phyloP scores from a whole-genome alignment of 2,113 vertebrate genomes.

The Phycodurus eques region DNA sequence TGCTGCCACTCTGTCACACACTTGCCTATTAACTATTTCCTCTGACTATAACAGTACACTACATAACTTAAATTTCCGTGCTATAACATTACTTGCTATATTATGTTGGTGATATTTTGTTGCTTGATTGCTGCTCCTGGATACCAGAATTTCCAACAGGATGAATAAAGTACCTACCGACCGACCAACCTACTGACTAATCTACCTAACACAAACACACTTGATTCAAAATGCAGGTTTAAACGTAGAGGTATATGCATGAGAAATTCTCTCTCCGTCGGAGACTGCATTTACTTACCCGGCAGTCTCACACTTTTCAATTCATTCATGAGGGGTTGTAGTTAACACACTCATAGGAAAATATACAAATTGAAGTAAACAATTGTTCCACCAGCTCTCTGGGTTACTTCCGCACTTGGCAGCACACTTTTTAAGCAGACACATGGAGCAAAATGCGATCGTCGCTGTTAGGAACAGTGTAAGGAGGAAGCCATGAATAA shows the following conservation, averaged over 20 bases:
- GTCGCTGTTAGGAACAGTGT: conserved; percentile 52
- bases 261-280: conserved; percentile 16
- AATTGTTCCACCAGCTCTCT: conserved; percentile 52
- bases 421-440: conserved; percentile 37
- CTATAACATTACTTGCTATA: too few relatives aligned
- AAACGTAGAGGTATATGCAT: conserved; percentile 14
- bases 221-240: not conserved
- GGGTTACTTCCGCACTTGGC: conserved; percentile 24
- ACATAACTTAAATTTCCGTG: too few relatives aligned
- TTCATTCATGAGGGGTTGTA: conserved; percentile 23
- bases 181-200: too few relatives aligned
- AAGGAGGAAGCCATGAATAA: conserved; percentile 75
- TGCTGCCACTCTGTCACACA: too few relatives aligned
- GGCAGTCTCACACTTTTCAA: conserved; percentile 31
- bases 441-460: conserved; percentile 52
- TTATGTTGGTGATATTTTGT: too few relatives aligned
- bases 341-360: conserved; percentile 41
- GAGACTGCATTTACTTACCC: conserved; percentile 15
- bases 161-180: too few relatives aligned
- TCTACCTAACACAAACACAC: not conserved
- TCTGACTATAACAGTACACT: too few relatives aligned
- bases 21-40: too few relatives aligned
- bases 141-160: too few relatives aligned
- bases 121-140: too few relatives aligned
- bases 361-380: conserved; percentile 50